These are phyloP conservation scores for Hyles vespertilio DNA, from an alignment of 1,140 invertebrate genomes.

Conservation along the genomic window DNA sequence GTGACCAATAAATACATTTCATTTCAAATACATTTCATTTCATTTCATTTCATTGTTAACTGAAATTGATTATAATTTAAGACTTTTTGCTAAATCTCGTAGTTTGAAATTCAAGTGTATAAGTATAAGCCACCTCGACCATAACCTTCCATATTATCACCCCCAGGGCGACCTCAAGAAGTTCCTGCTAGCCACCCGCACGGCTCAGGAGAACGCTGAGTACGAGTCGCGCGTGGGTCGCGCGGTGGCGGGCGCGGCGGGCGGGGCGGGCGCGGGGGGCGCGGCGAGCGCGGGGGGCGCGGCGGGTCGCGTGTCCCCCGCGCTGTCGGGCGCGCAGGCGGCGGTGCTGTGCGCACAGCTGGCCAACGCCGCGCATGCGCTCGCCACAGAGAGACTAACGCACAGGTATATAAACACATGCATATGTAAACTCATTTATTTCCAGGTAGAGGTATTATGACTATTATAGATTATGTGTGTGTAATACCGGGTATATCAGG, in stretches of 20 bases:
- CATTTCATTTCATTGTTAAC: too few relatives aligned
- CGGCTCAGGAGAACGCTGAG: conserved; percentile 67
- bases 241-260: conserved; percentile 37
- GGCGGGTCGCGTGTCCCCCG: conserved; percentile 38
- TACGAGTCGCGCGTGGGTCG: conserved; percentile 41
- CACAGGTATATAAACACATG: conserved; percentile 76
- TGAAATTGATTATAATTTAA: too few relatives aligned
- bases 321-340: conserved; percentile 81
- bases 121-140: too few relatives aligned
- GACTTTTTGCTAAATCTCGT: too few relatives aligned
- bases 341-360: conserved; percentile 86
- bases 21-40: too few relatives aligned
- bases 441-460: too few relatives aligned
- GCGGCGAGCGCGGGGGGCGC: conserved; percentile 36
- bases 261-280: conserved; percentile 9
- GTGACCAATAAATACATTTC: too few relatives aligned
- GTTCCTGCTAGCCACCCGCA: conserved; percentile 90
- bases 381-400: conserved; percentile 84
- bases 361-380: conserved; percentile 88
- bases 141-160: too few relatives aligned
- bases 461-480: too few relatives aligned
- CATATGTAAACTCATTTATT: too few relatives aligned
- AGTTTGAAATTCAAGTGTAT: too few relatives aligned
- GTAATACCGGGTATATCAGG: too few relatives aligned
- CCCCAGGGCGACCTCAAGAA: conserved; percentile 94